Percentiles rank a stretch among this genome's conserved stretches.
These are phyloP conservation scores for Petaurus breviceps DNA, from an alignment of 2,113 vertebrate genomes.

Conservation along the genomic window DNA sequence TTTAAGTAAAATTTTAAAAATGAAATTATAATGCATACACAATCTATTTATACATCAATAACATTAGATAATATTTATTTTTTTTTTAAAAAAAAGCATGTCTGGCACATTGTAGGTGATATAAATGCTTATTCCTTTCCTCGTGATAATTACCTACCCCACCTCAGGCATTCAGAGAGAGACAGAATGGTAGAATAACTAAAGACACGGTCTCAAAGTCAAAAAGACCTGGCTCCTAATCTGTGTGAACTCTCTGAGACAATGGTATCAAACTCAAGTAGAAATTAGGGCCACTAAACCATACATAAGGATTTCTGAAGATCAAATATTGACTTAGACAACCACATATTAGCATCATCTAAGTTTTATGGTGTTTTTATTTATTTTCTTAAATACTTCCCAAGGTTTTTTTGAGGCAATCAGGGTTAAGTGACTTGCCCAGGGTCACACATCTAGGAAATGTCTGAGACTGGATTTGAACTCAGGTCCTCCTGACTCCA, in stretches of 20 bases:
- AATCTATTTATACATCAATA: not conserved
- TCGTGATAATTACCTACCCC: too few relatives aligned
- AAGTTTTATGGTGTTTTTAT: not conserved
- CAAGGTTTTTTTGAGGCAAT: not conserved
- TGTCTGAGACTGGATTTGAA: too few relatives aligned
- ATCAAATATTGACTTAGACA: not conserved
- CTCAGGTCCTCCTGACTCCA: too few relatives aligned
- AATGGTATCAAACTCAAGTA: not conserved
- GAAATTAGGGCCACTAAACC: not conserved
- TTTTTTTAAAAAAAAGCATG: too few relatives aligned
- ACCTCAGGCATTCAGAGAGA: not conserved
- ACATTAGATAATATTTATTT: not conserved
- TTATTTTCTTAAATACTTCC: not conserved
- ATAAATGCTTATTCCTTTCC: not conserved
- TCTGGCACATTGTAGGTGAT: not conserved
- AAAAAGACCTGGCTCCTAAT: not conserved
- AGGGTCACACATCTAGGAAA: too few relatives aligned
- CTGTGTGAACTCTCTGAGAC: not conserved
- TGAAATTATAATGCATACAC: not conserved
- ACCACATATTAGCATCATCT: not conserved
- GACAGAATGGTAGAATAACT: not conserved
- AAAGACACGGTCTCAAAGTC: too few relatives aligned
- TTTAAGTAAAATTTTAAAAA: not conserved
- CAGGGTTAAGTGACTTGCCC: too few relatives aligned
- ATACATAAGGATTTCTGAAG: not conserved